Evolutionary conservation across 64 coral and sea anemone species (phyloP), one percentile per base, ranked within the genome.

Genomic region (Pocillopora verrucosa): DNA sequence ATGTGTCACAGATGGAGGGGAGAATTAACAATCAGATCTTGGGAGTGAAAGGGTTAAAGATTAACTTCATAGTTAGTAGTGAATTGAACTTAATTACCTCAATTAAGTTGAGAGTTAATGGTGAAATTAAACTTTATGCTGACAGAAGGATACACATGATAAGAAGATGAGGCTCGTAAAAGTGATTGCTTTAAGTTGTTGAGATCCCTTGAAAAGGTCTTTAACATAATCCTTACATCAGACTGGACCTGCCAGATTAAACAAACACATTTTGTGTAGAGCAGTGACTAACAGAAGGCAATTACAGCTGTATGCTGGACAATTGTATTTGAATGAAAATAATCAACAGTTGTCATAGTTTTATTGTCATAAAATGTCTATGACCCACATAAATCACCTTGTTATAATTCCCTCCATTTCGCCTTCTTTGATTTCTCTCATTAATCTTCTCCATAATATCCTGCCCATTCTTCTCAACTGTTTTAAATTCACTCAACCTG

Each of bases 361-460:
- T 45, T 45, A 45, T 45, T 6, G 6, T 3, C 41, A 6, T 45
- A 45, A 45, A 45, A 45, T 45, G 41, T 6, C 6, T 6, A 45
- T 45, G 6, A 3, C 41, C 41, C 41, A 45, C 41, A 45, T 2
- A n/a, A 17, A 38, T 58, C 93, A 98, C 96, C 91, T 88, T 95
- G 59, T 88, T 80, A 67, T 93, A 95, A 77, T 98, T 95, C 59
- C 87, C 90, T 34, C 96, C 96, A 65, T 91, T 90, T 36, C 94
- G 68, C 11, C 91, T 83, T 35, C 93, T 17, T 70, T 87, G 74
- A 58, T 98, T 98, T 35, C 93, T 76, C 15, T 89, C 93, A 75
- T 95, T 98, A 38, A 98, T 93, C 45, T 92, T 98, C 76, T 98
- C 96, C 96, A 98, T 98, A 56, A 98, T 91, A 9, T 98, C 96